Evolutionary conservation across 2,888 invertebrate genomes (phyloP).

Genomic region (Clunio marinus): DNA sequence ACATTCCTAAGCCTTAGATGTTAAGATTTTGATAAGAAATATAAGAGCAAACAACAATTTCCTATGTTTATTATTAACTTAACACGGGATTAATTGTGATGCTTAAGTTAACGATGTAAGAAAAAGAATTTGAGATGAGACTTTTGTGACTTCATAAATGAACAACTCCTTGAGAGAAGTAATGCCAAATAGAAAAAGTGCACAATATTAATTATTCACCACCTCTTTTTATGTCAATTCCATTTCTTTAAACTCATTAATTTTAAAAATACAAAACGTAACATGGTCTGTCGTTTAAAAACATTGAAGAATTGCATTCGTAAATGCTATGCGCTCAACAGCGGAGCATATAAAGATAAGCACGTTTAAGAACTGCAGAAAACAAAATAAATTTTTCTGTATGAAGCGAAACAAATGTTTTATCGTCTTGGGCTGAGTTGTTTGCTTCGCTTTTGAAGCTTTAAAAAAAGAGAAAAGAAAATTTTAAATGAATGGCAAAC

Average conservation of each 20-base stretch:
- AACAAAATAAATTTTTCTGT: not conserved
- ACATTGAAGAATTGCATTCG: not conserved
- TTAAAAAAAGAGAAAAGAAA: no score
- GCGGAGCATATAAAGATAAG: not conserved
- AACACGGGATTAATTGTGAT: no score
- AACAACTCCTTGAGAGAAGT: no score
- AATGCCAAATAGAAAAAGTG: no score
- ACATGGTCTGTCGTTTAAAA: not conserved
- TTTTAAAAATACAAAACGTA: not conserved
- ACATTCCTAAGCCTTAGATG: not conserved
- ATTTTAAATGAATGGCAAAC: no score
- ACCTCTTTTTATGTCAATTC: not conserved
- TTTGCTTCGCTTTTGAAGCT: no score
- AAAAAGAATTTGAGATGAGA: no score
- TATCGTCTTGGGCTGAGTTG: no score
- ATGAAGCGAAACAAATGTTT: not conserved
- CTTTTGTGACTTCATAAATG: no score
- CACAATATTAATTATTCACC: no score
- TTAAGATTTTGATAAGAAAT: not conserved
- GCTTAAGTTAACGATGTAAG: no score
- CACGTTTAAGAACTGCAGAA: not conserved
- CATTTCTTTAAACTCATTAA: conserved; percentile 6
- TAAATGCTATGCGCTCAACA: not conserved
- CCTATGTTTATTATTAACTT: not conserved
- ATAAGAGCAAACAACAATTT: not conserved